Percentiles rank a stretch among this genome's conserved stretches.
phyloP scores from a whole-genome alignment of 2,888 invertebrate genomes.

The Tuta absoluta region DNA sequence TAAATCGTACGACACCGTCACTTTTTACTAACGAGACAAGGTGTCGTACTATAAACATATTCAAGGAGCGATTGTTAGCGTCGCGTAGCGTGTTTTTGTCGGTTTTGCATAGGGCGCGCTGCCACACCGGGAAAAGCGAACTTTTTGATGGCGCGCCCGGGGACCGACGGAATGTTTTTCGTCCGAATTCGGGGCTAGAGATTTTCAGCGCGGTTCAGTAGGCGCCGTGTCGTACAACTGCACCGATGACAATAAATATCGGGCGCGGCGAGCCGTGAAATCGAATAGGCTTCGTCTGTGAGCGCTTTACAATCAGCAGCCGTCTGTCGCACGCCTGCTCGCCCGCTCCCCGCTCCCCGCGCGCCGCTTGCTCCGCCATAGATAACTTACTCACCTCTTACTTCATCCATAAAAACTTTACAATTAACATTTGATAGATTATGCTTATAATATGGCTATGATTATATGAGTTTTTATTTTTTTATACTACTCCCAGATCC shows the following conservation, averaged over 20 bases:
- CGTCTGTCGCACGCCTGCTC: conserved; percentile 68
- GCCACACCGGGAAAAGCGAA: conserved; percentile 31
- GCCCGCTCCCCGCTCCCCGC: conserved; percentile 49
- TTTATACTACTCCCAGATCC: background rate
- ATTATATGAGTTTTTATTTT: background rate
- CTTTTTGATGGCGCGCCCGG: conserved; percentile 56
- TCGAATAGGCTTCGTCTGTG: conserved; percentile 81
- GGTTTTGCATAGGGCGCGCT: conserved; percentile 41
- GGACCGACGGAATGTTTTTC: conserved; percentile 67
- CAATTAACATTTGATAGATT: background rate
- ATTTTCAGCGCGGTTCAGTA: conserved; percentile 78
- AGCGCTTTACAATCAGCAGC: conserved; percentile 80
- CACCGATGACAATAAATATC: conserved; percentile 82
- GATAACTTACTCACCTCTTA: conserved; percentile 68
- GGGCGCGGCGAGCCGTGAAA: conserved; percentile 79
- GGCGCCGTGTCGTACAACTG: conserved; percentile 79
- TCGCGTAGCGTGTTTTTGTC: conserved; percentile 48
- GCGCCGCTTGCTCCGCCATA: conserved; percentile 42
- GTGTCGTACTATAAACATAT: conserved; percentile 69
- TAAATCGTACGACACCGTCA: conserved; percentile 73
- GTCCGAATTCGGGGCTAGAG: conserved; percentile 73
- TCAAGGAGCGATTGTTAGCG: conserved; percentile 67
- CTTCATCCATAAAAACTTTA: conserved; percentile 65
- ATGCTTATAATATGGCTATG: background rate
- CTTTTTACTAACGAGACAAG: conserved; percentile 79